Conservation (phyloP, 2,113 vertebrate species). For the Oncorhynchus masou region DNA sequence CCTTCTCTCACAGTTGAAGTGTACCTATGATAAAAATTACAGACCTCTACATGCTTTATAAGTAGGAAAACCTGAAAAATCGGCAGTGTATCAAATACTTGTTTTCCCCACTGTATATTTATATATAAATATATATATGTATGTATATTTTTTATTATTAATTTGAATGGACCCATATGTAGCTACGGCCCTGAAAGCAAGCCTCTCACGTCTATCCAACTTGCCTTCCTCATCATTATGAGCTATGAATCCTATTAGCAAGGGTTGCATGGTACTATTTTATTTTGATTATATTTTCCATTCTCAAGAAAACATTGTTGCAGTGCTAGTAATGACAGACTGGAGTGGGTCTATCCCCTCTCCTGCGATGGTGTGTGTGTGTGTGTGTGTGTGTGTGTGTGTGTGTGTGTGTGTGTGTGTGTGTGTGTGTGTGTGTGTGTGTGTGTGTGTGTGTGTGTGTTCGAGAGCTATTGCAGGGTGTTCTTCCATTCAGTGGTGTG, state of each 20-base stretch:
- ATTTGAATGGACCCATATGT: too few relatives aligned
- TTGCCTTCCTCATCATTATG: neutral
- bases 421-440: conserved; percentile 10
- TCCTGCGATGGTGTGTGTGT: neutral
- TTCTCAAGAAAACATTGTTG: conserved; percentile 60
- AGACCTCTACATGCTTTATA: too few relatives aligned
- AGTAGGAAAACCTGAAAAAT: too few relatives aligned
- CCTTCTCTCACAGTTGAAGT: too few relatives aligned
- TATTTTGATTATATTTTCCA: conserved; percentile 65
- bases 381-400: conserved; percentile 11
- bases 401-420: neutral
- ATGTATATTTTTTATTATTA: too few relatives aligned
- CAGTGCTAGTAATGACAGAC: conserved; percentile 65
- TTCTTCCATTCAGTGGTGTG: too few relatives aligned
- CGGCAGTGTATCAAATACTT: too few relatives aligned
- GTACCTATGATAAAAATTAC: too few relatives aligned
- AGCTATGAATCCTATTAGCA: too few relatives aligned
- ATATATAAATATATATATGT: too few relatives aligned
- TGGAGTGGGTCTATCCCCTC: conserved; percentile 43
- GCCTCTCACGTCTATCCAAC: conserved; percentile 35
- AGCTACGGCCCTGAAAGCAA: conserved; percentile 24
- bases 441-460: neutral
- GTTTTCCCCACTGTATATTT: too few relatives aligned
- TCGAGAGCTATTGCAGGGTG: too few relatives aligned
- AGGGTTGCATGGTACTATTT: conserved; percentile 15